These are phyloP conservation scores for Pseudomyrmex cubaensis DNA, from an alignment of 1,140 invertebrate species.

Conservation along the genomic window DNA sequence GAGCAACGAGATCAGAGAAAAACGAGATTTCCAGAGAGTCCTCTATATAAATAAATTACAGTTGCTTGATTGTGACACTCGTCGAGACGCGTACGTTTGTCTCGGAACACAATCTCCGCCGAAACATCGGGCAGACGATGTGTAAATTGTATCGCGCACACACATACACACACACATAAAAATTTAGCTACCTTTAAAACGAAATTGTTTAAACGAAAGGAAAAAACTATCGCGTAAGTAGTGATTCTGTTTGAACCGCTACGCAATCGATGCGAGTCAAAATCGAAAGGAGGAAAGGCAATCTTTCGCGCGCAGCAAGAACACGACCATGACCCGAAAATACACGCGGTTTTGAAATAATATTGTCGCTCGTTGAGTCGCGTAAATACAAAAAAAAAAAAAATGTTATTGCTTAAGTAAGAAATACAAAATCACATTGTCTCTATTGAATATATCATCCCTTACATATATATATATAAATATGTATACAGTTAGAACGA, in stretches of 20 bases:
- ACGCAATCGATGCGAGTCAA: slow-evolving; percentile 35
- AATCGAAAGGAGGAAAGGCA: slow-evolving; percentile 22
- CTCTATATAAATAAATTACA: slow-evolving; percentile 38
- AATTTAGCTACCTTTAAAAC: slow-evolving; percentile 45
- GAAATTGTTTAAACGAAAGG: slow-evolving; percentile 8
- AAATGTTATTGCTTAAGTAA: slow-evolving; percentile 35
- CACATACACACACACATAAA: slow-evolving; percentile 54
- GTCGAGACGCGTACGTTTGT: slow-evolving; percentile 24
- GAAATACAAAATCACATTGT: slow-evolving; percentile 26
- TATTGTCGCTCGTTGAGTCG: slow-evolving; percentile 40
- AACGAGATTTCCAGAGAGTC: slow-evolving; percentile 3
- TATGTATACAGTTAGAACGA: slow-evolving; percentile 24
- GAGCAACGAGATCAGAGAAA: neutral
- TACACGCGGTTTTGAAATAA: slow-evolving; percentile 28
- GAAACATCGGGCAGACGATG: slow-evolving; percentile 22
- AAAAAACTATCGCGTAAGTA: slow-evolving; percentile 31
- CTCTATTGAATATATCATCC: slow-evolving; percentile 52
- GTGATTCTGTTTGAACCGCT: slow-evolving; percentile 2
- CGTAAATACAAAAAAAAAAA: slow-evolving; percentile 26
- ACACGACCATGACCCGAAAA: slow-evolving; percentile 48
- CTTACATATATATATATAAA: slow-evolving; percentile 32
- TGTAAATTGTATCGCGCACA: slow-evolving; percentile 56
- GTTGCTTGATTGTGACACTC: slow-evolving; percentile 22
- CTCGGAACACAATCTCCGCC: neutral
- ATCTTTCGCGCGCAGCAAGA: slow-evolving; percentile 51